Evolutionary conservation across 2,113 vertebrate genomes (phyloP), one percentile per base, ranked within the genome.

Genomic region (Phaethornis superciliosus): DNA sequence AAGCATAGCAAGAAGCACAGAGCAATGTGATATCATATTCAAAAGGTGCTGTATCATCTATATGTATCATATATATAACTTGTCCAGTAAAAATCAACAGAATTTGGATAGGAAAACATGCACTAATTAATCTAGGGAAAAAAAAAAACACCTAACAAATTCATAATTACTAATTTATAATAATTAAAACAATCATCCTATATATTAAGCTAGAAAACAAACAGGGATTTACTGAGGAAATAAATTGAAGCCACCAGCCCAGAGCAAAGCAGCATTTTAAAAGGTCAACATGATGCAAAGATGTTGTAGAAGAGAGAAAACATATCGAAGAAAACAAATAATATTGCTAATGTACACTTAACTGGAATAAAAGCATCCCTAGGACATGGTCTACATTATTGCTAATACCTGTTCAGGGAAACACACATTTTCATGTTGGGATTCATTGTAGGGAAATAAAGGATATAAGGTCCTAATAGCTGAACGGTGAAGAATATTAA

Each of bases 241-340:
- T 49, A 81, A 74, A 72, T 26, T 52, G 64, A 81, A 89, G 18
- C 23, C 21, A 71, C 81, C 52, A 70, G 24, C 56, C 46, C 19
- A 89, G 24, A 93, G 24, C 37, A 90, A 90, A 91, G 27, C 54
- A 94, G 11, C 12, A 49, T 91, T 94, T 92, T 55, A 62, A 89
- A 93, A 63, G 77, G 71, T 56, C 54, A 70, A 52, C 40, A 55
- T 60, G 21, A 85, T 54, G 37, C 40, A 89, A 78, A 60, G 47
- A 56, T 78, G 12, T 33, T 88, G 81, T 67, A 89, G 32, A 94
- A 82, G n/a, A 77, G 13, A 85, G 32, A 88, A 81, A 88, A 44
- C 15, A 71, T 60, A 83, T 49, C 32, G 65, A 70, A 74, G 30
- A 85, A 82, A 63, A n/a, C 30, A 54, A 83, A 93, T 12, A 56